Conservation (phyloP, 2,888 invertebrate species). For the Caenorhabditis japonica region DNA sequence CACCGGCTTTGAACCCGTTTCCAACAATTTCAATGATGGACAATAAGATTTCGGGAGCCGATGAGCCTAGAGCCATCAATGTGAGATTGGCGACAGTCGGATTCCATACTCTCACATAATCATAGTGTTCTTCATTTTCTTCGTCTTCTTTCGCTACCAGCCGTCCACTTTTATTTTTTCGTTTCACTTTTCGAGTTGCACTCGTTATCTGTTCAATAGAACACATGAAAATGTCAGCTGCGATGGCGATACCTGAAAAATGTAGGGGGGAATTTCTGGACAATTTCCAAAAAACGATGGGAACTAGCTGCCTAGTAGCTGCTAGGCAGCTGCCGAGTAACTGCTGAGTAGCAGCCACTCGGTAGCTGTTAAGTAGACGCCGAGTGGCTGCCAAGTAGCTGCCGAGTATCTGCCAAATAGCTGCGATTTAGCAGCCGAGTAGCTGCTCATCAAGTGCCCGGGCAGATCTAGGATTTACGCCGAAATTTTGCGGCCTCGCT, state of each 20-base stretch:
- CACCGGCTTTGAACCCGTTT: conserved; percentile 81
- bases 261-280: background rate
- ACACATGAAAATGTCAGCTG: conserved; percentile 82
- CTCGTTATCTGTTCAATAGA: conserved; percentile 81
- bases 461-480: too few species aligned
- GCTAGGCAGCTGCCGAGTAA: too few species aligned
- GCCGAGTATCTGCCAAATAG: too few species aligned
- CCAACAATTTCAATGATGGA: conserved; percentile 80
- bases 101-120: conserved; percentile 82
- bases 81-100: conserved; percentile 82
- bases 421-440: too few species aligned
- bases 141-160: conserved; percentile 30
- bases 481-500: too few species aligned
- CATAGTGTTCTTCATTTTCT: conserved; percentile 78
- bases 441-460: too few species aligned
- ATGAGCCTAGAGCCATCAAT: conserved; percentile 81
- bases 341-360: too few species aligned
- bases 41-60: conserved; percentile 81
- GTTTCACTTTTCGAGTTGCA: conserved; percentile 77
- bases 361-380: too few species aligned
- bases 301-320: too few species aligned
- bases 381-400: too few species aligned
- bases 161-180: conserved; percentile 76
- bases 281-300: conserved; percentile 8
- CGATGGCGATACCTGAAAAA: conserved; percentile 79